Conservation (phyloP, 1,140 invertebrate genomes). For the Pogonomyrmex barbatus region DNA sequence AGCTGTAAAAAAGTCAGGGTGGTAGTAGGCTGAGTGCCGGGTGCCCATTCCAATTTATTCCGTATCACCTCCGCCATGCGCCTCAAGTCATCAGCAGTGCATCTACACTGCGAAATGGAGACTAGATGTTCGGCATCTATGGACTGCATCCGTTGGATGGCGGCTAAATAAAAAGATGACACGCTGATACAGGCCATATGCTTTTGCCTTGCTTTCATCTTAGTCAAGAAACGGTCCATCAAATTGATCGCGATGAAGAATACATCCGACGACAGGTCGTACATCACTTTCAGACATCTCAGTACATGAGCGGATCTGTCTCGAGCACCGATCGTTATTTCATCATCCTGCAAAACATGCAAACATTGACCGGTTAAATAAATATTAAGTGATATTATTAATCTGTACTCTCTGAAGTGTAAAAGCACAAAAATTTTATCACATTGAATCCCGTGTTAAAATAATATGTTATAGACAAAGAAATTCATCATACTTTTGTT, state of each 20-base stretch:
- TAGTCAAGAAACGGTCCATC: constrained; percentile 91
- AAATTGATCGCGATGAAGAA: constrained; percentile 92
- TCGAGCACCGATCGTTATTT: constrained; percentile 90
- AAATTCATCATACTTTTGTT: neutral
- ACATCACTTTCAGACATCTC: constrained; percentile 93
- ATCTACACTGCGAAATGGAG: constrained; percentile 90
- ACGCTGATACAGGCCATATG: constrained; percentile 91
- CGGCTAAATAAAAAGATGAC: constrained; percentile 89
- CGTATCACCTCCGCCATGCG: constrained; percentile 91
- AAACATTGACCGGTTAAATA: neutral
- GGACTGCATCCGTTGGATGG: constrained; percentile 83
- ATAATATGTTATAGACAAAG: neutral
- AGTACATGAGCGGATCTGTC: constrained; percentile 92
- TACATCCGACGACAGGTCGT: constrained; percentile 91
- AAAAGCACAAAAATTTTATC: neutral
- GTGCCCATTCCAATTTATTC: constrained; percentile 89
- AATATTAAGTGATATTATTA: constrained; percentile 5
- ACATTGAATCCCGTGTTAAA: neutral
- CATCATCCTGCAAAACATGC: constrained; percentile 86
- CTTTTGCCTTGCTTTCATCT: constrained; percentile 90
- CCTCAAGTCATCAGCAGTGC: constrained; percentile 90
- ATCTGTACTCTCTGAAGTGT: neutral
- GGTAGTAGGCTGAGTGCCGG: constrained; percentile 87
- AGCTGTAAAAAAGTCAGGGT: constrained; percentile 89
- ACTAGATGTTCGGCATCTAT: constrained; percentile 85